Base-by-base conservation (phyloP, 2,113 vertebrate genomes). In the Eurypyga helias region DNA sequence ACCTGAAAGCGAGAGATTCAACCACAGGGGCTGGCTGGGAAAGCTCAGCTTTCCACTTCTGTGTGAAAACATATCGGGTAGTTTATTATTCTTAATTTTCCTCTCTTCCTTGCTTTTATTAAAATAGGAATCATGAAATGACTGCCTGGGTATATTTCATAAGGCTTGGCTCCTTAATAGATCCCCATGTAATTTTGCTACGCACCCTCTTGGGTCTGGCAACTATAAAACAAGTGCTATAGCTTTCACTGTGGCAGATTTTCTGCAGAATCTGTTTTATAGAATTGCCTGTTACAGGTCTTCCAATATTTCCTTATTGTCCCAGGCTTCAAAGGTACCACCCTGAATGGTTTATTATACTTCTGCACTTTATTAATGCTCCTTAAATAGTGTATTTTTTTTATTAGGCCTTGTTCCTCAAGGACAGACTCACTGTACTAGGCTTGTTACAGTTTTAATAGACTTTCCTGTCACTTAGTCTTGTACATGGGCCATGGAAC, bases 401-500 rank as follows among this genome's bases (percentile, higher is more conserved):
- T 76, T 78, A 82, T 93, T 89, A 65, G 72, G 38, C 29, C 90
- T 91, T n/a, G 26, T 91, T 95, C 95, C 78, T 97, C 49, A 94
- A 89, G 80, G 82, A 92, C 76, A 96, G 69, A 48, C 61, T 92
- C 4, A 4, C 66, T 76, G 38, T 45, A 49, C 26, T 54, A 29
- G 61, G 43, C 54, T 90, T 72, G 94, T 93, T 85, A 83, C 7
- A 73, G 82, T 96, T 90, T 96, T 97, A 97, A 91, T 92, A 78
- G 69, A 94, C 86, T 95, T 87, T 86, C 34, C 83, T 92, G 86
- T 98, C 93, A 93, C 79, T 89, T 77, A 66, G 34, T 97, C 77
- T 95, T 94, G 81, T 88, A 92, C 96, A 95, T 33, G 82, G 89
- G 69, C 90, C 75, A 79, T 54, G 83, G 96, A 98, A 96, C 90